Base-by-base conservation (phyloP, 2,888 invertebrate genomes). In the Melikaiella ostensackeni region DNA sequence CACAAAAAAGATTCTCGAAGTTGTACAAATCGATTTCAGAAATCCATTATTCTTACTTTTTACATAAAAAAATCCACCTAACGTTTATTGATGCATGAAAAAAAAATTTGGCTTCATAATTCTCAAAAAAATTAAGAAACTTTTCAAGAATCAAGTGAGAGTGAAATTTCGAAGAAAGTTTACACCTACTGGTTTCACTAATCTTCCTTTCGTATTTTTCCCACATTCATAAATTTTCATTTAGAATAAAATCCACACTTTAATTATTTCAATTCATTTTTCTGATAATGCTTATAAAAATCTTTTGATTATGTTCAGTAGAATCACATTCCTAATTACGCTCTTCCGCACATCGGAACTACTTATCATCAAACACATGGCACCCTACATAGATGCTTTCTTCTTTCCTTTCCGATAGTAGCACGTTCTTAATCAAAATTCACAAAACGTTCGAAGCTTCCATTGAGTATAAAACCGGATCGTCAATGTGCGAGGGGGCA, bases 391-490 rank as follows among this genome's bases (percentile, higher is more conserved):
- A 88, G 83, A 81, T 84, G 88, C 89, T 90, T 90, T 89, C 90
- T 89, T 90, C 89, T 88, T 87, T 89, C 84, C 84, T 87, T 87
- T 83, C 77, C 82, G 80, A 76, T 83, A 82, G 79, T 82, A 84
- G 84, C 90, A 89, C 90, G 89, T 89, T 75, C 80, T 85, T 90
- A 79, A 89, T 90, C 84, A 89, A 87, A 90, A 90, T 90, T 89
- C 90, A 86, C 77, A 75, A 75, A 46, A 74, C 90, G 89, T 88
- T 77, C 85, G 75, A 81, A 80, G 85, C 86, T 84, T 78, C 86
- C 86, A 86, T 83, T 87, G 86, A 84, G 87, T 91, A 91, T 91
- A 91, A 90, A 91, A 90, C 89, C 86, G 86, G 86, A 87, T 84
- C 84, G 86, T 84, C 88, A 84, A 84, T 84, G 86, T 86, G 83